Base-by-base conservation (phyloP, 2,113 vertebrate species). In the Dasyprocta punctata region DNA sequence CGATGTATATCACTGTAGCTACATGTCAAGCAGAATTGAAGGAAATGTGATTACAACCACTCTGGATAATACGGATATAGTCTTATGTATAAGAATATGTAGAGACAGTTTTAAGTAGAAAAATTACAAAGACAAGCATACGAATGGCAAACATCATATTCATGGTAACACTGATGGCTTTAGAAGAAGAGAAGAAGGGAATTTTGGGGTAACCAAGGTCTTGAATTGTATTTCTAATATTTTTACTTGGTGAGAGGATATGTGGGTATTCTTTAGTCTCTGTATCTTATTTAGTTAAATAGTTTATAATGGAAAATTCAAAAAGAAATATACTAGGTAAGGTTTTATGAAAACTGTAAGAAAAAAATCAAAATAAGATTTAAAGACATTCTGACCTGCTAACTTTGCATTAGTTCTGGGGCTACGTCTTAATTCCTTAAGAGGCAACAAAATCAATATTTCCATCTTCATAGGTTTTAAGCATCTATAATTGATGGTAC, bases 201-300 rank as follows among this genome's bases (percentile, higher is more conserved):
- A 5, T 47, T 9, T 36, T 19, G 1, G 41, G 7, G 41, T 10
- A 1, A 0, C 5, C 3, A 13, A 49, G 33, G 52, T 63, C 54
- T 52, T 4, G 24, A 65, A 2, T 81, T 75, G 3, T 24, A 0
- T 58, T 71, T 80, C n/a, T 80, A 13, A n/a, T 84, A 90, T 84
- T 20, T 85, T 94, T 41, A 80, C 8, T 41, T 90, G 33, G 63
- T 75, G 82, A 33, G 69, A 54, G 49, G 7, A 1, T 17, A 4
- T 65, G 0, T 33, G 82, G 61, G 41, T 94, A 12, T 54, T 73
- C 49, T 81, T 82, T 61, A 60, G 63, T 73, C 4, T 94, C 20
- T 69, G 67, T 20, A 8, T 69, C 83, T 85, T 44, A 16, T 26
- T 28, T n/a, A n/a, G n/a, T n/a, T 24, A 78, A 80, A 26, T 75